Conservation (phyloP, 2,797 vertebrate species). For the Sebastes itinus region DNA sequence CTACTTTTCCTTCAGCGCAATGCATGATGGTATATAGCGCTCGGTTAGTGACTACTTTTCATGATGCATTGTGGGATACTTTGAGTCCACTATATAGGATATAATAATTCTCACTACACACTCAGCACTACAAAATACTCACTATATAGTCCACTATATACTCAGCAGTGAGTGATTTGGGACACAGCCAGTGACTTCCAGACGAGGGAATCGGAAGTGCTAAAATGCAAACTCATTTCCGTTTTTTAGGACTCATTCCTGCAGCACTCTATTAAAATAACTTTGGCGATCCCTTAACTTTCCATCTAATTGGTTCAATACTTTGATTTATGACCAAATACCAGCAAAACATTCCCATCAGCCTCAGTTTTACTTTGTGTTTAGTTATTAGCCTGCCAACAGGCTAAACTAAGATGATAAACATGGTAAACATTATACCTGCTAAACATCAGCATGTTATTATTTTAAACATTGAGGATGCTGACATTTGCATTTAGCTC, state of each 20-base stretch:
- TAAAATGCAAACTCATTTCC: too few species aligned
- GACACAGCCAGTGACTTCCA: too few species aligned
- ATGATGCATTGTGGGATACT: too few species aligned
- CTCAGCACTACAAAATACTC: too few species aligned
- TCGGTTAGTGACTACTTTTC: too few species aligned
- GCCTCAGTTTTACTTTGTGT: neutral
- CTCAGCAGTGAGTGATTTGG: fast-evolving
- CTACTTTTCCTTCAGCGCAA: too few species aligned
- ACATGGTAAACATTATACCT: neutral
- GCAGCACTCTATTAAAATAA: neutral
- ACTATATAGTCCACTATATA: too few species aligned
- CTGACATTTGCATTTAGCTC: neutral
- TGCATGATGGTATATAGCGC: too few species aligned
- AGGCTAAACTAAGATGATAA: neutral
- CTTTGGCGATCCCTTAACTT: neutral
- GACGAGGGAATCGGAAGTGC: too few species aligned
- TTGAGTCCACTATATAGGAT: too few species aligned
- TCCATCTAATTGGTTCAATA: neutral
- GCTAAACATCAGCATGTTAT: neutral
- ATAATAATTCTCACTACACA: too few species aligned
- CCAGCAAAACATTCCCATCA: neutral
- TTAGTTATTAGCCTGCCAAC: neutral
- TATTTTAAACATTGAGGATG: neutral
- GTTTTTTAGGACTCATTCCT: too few species aligned
- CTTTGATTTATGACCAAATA: neutral